Evolutionary conservation across 1,140 invertebrate genomes (phyloP).

Genomic region (Trichoplusia ni): DNA sequence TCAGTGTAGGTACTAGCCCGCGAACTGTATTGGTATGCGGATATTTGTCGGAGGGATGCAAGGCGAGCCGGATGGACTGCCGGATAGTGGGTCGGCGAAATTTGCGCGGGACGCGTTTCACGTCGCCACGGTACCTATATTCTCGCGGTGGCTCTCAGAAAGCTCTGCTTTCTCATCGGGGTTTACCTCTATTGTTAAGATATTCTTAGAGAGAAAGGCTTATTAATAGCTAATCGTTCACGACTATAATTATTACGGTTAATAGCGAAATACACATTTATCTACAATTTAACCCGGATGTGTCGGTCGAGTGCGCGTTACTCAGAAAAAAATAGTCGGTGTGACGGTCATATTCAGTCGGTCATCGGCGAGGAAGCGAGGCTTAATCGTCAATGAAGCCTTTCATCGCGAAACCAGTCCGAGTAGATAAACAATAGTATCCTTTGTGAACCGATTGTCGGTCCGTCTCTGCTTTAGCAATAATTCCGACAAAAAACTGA

Average conservation of each 20-base stretch:
- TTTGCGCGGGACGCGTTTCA: conserved; percentile 45
- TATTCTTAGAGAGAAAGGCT: conserved; percentile 34
- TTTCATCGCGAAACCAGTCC: conserved; percentile 56
- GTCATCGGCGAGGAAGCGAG: conserved; percentile 34
- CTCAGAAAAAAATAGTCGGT: conserved; percentile 37
- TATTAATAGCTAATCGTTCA: conserved; percentile 8
- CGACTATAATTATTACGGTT: not conserved
- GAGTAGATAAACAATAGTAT: conserved; percentile 52
- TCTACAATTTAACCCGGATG: conserved; percentile 40
- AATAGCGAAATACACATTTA: conserved; percentile 5
- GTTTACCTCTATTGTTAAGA: conserved; percentile 48
- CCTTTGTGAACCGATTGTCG: conserved; percentile 45
- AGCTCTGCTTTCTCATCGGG: conserved; percentile 52
- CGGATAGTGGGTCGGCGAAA: conserved; percentile 59
- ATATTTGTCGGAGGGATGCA: conserved; percentile 46
- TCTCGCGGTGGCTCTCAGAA: conserved; percentile 34
- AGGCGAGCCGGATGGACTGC: conserved; percentile 48
- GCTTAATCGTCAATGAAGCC: conserved; percentile 48
- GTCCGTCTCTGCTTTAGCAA: conserved; percentile 1
- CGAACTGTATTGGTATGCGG: conserved; percentile 38
- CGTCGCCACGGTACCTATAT: conserved; percentile 32
- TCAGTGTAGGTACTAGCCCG: not conserved
- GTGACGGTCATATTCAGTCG: conserved; percentile 43
- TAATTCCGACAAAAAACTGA: not conserved
- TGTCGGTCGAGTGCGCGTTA: conserved; percentile 36